Evolutionary conservation across 2,888 invertebrate genomes (phyloP).

Genomic region (Tipula unca): DNA sequence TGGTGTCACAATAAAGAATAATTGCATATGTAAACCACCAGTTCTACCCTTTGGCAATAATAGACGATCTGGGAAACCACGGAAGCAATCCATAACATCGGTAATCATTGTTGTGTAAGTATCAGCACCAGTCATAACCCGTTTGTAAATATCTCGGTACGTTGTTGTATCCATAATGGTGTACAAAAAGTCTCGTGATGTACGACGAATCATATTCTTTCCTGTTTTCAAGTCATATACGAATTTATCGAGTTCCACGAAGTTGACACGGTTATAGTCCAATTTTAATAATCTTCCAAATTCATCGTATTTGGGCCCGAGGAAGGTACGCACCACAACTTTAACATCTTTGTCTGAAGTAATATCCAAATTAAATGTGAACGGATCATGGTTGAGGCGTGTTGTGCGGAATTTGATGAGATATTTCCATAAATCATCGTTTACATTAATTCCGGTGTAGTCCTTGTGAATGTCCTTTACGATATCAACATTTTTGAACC

Average conservation of each 20-base stretch:
- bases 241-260: conserved; percentile 58
- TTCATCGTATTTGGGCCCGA: conserved; percentile 61
- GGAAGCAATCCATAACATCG: conserved; percentile 30
- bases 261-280: conserved; percentile 50
- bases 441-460: background rate
- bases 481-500: background rate
- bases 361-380: conserved; percentile 51
- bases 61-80: conserved; percentile 54
- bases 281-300: conserved; percentile 44
- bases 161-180: conserved; percentile 50
- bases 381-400: conserved; percentile 62
- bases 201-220: conserved; percentile 36
- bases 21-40: conserved; percentile 53
- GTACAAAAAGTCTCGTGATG: conserved; percentile 35
- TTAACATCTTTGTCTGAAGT: conserved; percentile 50
- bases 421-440: background rate
- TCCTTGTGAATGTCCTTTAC: background rate
- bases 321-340: conserved; percentile 54
- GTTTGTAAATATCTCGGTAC: conserved; percentile 42
- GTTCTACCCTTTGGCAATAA: conserved; percentile 54
- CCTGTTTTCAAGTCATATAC: conserved; percentile 49
- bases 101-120: background rate
- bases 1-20: conserved; percentile 49
- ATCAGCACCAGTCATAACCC: conserved; percentile 34
- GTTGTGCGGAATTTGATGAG: conserved; percentile 49